Evolutionary conservation across 2,888 invertebrate species (phyloP), one percentile per base, ranked within the genome.

Genomic region (Osmoderma eremita): DNA sequence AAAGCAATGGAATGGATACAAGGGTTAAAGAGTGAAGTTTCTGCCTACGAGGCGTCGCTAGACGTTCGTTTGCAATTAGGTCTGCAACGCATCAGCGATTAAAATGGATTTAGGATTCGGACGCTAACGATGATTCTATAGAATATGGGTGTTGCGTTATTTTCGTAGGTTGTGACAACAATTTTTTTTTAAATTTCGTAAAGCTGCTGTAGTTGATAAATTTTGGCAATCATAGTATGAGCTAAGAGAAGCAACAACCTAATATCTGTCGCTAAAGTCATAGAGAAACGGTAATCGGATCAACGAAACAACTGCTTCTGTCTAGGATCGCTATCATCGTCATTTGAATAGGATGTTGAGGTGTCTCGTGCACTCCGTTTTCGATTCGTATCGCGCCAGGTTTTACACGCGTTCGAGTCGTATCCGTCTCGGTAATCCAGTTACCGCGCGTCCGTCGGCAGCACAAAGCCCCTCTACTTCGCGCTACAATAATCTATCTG

Each of bases 361-460:
- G 66, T 62, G 66, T 71, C 66, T 67, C 63, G 65, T 53, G 51
- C 65, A 71, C 68, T 62, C 70, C 63, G 67, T 48, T 48, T 30
- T 61, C 48, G 69, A 67, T 71, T 64, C 41, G 62, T 63, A 63
- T 70, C 65, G 58, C 56, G 30, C 36, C 36, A 42, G 45, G 56
- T 65, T 65, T 65, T 56, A 56, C 65, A 56, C 65, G 54, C 65
- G 42, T 65, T 22, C 30, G 45, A 45, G 45, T 61, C 58, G 45
- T 61, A 45, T 30, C 18, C 53, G 38, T 66, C 69, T 66, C 56
- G 58, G 64, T 61, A 61, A 45, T 61, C 58, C 58, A 30, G 45
- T 45, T 45, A 45, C 24, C 41, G 15, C 58, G n/a, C n/a, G n/a
- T n/a, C n/a, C n/a, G 30, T 58, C 58, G 41, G 30, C 30, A 10